Conservation (phyloP, 2,888 invertebrate species). For the Belgica antarctica region DNA sequence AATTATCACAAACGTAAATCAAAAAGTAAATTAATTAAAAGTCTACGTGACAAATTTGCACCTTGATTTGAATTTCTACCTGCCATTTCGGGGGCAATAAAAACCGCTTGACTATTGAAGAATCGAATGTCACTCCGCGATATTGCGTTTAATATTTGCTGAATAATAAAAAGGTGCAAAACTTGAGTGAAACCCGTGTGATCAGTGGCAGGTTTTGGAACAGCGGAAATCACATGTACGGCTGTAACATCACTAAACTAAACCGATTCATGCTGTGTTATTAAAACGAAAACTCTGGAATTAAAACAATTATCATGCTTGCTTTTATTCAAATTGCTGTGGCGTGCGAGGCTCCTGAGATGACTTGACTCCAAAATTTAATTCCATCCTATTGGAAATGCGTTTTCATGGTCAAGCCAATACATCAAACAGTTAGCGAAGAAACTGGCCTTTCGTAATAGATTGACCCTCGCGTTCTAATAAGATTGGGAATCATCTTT, state of each 20-base stretch:
- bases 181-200: neutral
- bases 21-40: constrained; percentile 1
- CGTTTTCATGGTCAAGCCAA: neutral
- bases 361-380: too few species aligned
- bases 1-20: too few species aligned
- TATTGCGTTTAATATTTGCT: neutral
- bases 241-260: neutral
- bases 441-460: neutral
- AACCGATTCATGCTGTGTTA: too few species aligned
- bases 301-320: too few species aligned
- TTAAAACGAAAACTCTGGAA: neutral
- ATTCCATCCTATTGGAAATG: too few species aligned
- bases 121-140: neutral
- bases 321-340: too few species aligned
- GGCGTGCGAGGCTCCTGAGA: too few species aligned
- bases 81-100: neutral
- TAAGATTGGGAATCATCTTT: too few species aligned
- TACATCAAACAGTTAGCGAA: neutral
- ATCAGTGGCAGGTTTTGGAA: too few species aligned
- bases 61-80: neutral
- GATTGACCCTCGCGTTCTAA: constrained; percentile 9
- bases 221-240: neutral
- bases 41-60: constrained; percentile 6
- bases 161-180: neutral
- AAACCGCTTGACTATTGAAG: neutral